phyloP scores from a whole-genome alignment of 1,140 invertebrate species.

The Dendrolimus kikuchii region DNA sequence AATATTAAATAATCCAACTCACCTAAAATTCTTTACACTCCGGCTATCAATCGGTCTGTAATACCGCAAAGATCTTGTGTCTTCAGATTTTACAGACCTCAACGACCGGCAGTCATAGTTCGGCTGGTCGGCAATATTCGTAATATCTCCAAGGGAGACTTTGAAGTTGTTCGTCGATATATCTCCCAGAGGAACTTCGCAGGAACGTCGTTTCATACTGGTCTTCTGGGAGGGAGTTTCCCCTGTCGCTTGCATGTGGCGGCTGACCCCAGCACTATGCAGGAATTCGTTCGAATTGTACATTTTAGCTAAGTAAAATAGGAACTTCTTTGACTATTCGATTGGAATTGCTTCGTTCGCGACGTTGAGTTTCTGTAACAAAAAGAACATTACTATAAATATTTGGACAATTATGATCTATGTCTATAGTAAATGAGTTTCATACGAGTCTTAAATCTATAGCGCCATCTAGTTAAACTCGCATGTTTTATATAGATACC shows the following conservation, averaged over 20 bases:
- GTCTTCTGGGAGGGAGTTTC: slow-evolving; percentile 59
- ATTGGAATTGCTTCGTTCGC: slow-evolving; percentile 52
- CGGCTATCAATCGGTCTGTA: slow-evolving; percentile 59
- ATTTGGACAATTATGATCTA: no score
- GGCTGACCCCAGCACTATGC: slow-evolving; percentile 60
- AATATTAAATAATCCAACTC: no score
- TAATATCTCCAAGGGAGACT: slow-evolving; percentile 54
- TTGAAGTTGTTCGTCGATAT: slow-evolving; percentile 63
- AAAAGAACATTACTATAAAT: slow-evolving; percentile 8
- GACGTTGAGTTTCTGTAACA: slow-evolving; percentile 47
- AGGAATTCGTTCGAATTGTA: slow-evolving; percentile 64
- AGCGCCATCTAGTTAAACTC: no score
- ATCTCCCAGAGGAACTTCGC: slow-evolving; percentile 60
- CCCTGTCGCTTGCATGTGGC: slow-evolving; percentile 62
- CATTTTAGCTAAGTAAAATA: slow-evolving; percentile 54
- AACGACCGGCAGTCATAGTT: slow-evolving; percentile 54
- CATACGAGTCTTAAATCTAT: no score
- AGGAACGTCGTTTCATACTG: slow-evolving; percentile 59
- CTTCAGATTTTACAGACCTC: slow-evolving; percentile 51
- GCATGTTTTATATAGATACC: no score
- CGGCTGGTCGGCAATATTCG: slow-evolving; percentile 28
- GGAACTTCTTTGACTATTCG: slow-evolving; percentile 63
- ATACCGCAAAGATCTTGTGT: slow-evolving; percentile 40
- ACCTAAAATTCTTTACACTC: slow-evolving; percentile 56
- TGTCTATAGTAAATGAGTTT: no score